These are phyloP conservation scores for Hipparchia sbordonii DNA, from an alignment of 2,888 invertebrate genomes.

Conservation along the genomic window DNA sequence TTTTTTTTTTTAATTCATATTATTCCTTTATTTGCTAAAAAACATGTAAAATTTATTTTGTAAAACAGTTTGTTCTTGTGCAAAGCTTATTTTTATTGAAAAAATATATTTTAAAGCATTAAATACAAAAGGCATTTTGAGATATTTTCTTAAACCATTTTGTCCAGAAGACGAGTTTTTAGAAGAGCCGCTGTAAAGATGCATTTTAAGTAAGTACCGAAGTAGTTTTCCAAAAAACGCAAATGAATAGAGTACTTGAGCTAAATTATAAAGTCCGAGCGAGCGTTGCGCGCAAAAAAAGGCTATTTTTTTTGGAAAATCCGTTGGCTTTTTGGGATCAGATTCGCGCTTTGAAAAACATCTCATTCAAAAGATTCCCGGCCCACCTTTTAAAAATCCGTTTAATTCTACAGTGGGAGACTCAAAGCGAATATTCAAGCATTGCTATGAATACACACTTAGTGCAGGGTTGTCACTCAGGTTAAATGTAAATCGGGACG, in stretches of 20 bases:
- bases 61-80: too few relatives aligned
- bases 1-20: too few relatives aligned
- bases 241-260: conserved; percentile 18
- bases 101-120: too few relatives aligned
- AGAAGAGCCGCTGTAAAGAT: not conserved
- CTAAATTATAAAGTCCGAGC: conserved; percentile 16
- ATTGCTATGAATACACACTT: conserved; percentile 37
- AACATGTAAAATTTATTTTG: too few relatives aligned
- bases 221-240: not conserved
- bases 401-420: conserved; percentile 26
- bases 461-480: conserved; percentile 1
- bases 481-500: not conserved
- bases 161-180: too few relatives aligned
- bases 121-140: too few relatives aligned
- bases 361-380: conserved; percentile 26
- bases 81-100: too few relatives aligned
- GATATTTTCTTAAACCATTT: too few relatives aligned
- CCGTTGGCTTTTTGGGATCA: conserved; percentile 6
- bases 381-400: conserved; percentile 27
- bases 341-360: conserved; percentile 20
- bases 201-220: not conserved
- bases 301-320: conserved; percentile 6
- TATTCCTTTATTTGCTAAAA: too few relatives aligned
- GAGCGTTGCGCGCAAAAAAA: not conserved
- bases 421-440: conserved; percentile 29